A percentile compares a stretch with the other conserved stretches of the same genome.
Conservation (phyloP, 2,113 vertebrate genomes). For the Otis tarda region DNA sequence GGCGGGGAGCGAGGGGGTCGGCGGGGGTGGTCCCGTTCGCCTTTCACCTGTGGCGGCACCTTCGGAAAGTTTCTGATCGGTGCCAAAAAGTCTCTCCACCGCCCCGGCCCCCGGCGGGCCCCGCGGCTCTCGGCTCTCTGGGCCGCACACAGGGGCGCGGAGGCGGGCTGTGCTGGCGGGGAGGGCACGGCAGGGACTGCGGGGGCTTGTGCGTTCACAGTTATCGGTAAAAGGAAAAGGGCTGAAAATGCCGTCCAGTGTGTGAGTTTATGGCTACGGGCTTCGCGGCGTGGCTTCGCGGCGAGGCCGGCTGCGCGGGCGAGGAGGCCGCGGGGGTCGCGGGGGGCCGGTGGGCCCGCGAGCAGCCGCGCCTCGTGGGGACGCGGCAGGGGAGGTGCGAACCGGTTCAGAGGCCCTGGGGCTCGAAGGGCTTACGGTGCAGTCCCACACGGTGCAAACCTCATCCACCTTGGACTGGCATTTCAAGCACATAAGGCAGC, state of each 20-base stretch:
- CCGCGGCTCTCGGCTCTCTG: rapidly evolving
- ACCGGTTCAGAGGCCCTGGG: neutral
- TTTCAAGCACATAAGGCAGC: neutral
- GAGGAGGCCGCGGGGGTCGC: rapidly evolving
- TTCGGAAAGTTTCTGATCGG: neutral
- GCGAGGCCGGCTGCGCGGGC: neutral
- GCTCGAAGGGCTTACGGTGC: rapidly evolving
- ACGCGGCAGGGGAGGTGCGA: neutral
- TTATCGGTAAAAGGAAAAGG: neutral
- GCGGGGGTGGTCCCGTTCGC: neutral
- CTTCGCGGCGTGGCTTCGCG: neutral
- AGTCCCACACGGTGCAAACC: rapidly evolving
- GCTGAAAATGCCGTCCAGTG: rapidly evolving
- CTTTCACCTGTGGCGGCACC: neutral
- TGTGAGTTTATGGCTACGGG: too few relatives aligned
- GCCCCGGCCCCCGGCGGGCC: too few relatives aligned
- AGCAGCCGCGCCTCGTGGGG: rapidly evolving
- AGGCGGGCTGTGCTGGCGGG: neutral
- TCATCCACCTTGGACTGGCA: rapidly evolving
- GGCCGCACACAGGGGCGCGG: neutral
- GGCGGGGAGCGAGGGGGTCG: neutral
- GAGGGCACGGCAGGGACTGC: too few relatives aligned
- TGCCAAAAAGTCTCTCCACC: rapidly evolving
- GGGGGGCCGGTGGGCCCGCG: neutral
- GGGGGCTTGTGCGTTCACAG: too few relatives aligned